phyloP scores from a whole-genome alignment of 2,888 invertebrate genomes.

The Unio pictorum region DNA sequence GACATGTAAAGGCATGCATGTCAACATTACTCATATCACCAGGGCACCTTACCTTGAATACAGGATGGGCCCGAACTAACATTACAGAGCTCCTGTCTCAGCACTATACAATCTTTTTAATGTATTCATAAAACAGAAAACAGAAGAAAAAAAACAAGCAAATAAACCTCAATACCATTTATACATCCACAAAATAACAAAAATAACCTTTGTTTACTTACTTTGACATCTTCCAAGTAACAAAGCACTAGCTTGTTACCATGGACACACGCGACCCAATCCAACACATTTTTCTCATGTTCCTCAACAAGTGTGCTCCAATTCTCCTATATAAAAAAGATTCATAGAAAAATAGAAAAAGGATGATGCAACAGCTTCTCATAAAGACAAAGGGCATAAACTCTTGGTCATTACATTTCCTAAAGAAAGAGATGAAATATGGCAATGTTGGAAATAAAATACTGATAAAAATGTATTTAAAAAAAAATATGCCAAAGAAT shows the following conservation, averaged over 20 bases:
- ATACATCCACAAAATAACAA: no score
- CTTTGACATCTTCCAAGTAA: slow-evolving; percentile 96
- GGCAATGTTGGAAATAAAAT: not conserved
- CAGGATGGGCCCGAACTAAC: no score
- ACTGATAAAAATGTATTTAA: not conserved
- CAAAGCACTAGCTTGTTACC: slow-evolving; percentile 88
- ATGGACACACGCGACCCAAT: slow-evolving; percentile 89
- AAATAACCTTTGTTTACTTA: slow-evolving; percentile 69
- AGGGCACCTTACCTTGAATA: no score
- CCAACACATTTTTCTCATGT: slow-evolving; percentile 88
- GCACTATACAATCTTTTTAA: not conserved
- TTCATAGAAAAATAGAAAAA: not conserved
- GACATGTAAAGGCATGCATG: no score
- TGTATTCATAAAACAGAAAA: not conserved
- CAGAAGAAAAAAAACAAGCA: not conserved
- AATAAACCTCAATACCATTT: not conserved
- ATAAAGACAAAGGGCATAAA: not conserved
- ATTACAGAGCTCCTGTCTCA: no score
- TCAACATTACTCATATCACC: no score
- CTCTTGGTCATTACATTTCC: no score
- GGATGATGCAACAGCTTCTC: not conserved
- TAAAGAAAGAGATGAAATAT: not conserved
- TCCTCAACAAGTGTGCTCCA: slow-evolving; percentile 90
- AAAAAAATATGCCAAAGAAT: not conserved
- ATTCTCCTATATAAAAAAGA: slow-evolving; percentile 76